Base-by-base conservation (phyloP, 2,888 invertebrate genomes). In the Sialis fuliginosa region DNA sequence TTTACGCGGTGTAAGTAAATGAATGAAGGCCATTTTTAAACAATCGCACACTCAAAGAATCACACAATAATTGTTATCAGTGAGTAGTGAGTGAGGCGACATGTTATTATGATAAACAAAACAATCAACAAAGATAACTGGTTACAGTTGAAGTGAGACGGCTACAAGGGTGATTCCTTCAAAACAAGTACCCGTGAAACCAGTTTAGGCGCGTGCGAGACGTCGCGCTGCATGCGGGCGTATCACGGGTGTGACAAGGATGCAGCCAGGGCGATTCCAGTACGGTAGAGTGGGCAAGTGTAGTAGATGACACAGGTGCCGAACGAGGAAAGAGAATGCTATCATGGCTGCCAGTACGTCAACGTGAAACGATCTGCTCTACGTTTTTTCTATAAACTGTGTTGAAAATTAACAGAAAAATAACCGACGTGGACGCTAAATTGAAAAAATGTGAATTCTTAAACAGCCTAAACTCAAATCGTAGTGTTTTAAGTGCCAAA, bases 251-350 rank as follows among this genome's bases (percentile, higher is more conserved):
- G 12, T 13, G 45, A 45, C 30, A 45, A 35, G 32, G 47, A 47
- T 8, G 32, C 30, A 32, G 39, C 40, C 34, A 35, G 47, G 47
- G 47, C 47, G 47, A 47, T 47, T 47, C 47, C 47, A 47, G 39
- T 31, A 47, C 47, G 43, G 43, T 43, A 43, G 43, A 43, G 43
- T 43, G 22, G 32, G 12, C 43, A 43, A 43, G 43, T 43, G 43
- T 43, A 30, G 43, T 43, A 43, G 43, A 43, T 43, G 32, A 45
- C 31, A 32, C 35, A 32, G 39, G 22, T 22, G 39, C 35, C 10
- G 7, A 37, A 39, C 39, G 45, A 32, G 39, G 45, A 32, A n/a
- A 39, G 45, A 34, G 13, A 43, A 45, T 45, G 39, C 32, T 39
- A 45, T 45, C 45, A 45, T 45, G 45, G 45, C 45, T 39, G 45